These are phyloP conservation scores for Bombus balteatus DNA, from an alignment of 1,140 invertebrate species.

Conservation along the genomic window DNA sequence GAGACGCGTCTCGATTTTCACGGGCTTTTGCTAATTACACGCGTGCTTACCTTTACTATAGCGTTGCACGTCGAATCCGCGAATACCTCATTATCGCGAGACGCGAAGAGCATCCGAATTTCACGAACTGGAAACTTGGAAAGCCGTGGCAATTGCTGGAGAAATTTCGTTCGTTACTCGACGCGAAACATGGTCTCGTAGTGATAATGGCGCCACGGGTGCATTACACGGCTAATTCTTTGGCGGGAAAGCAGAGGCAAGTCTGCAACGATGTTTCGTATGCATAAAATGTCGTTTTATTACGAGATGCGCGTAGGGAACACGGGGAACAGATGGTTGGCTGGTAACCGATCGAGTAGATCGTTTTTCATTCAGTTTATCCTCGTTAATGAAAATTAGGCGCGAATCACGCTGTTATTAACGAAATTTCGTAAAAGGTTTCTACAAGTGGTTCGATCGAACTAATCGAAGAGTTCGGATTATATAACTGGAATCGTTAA, in stretches of 20 bases:
- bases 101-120: conserved; percentile 42
- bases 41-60: background rate
- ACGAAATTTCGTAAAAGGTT: too few species aligned
- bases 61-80: conserved; percentile 19
- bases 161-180: conserved; percentile 32
- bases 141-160: conserved; percentile 27
- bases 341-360: too few species aligned
- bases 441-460: too few species aligned
- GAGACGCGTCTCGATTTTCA: background rate
- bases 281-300: too few species aligned
- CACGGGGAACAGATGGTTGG: rapidly evolving
- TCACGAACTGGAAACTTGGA: conserved; percentile 29
- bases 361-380: too few species aligned
- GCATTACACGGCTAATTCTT: background rate
- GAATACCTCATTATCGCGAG: conserved; percentile 53
- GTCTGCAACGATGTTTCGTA: too few species aligned
- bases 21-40: background rate
- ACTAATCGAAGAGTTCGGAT: too few species aligned
- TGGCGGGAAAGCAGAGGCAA: too few species aligned
- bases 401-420: too few species aligned
- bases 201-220: background rate
- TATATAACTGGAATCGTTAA: too few species aligned
- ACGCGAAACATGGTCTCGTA: background rate
- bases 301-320: too few species aligned
- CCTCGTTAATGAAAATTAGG: too few species aligned